Evolutionary conservation across 35 echinoderm and acorn worm genomes (phyloP).

Genomic region (Nesometra sesokonis): DNA sequence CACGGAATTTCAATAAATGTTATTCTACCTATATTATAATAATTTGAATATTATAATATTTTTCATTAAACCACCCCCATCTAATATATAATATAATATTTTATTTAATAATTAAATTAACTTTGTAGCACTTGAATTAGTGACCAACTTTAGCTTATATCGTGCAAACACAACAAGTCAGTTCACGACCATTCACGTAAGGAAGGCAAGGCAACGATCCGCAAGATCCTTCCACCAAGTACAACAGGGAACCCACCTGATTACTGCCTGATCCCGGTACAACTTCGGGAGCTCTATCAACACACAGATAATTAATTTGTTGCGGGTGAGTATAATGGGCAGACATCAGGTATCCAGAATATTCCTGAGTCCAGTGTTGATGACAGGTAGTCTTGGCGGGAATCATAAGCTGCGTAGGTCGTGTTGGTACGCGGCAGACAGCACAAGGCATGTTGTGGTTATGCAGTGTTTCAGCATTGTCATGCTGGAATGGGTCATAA

Average conservation of each 20-base stretch:
- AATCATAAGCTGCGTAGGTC: constrained; percentile 16
- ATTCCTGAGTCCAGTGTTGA: constrained; percentile 33
- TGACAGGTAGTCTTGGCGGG: constrained; percentile 24
- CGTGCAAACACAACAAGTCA: constrained; percentile 19
- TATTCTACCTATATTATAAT: no score
- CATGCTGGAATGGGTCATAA: constrained; percentile 22
- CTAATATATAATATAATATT: no score
- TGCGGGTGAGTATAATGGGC: background rate
- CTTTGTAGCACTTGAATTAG: no score
- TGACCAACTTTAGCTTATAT: constrained; percentile 21
- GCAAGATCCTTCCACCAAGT: constrained; percentile 11
- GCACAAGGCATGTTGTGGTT: constrained; percentile 33
- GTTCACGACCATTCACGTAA: constrained; percentile 29
- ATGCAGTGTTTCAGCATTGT: constrained; percentile 17
- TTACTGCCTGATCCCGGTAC: background rate
- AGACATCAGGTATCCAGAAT: constrained; percentile 31
- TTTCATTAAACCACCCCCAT: no score
- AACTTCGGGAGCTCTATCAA: constrained; percentile 31
- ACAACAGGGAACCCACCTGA: background rate
- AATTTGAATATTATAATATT: no score
- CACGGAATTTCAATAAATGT: no score
- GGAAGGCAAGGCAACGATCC: constrained; percentile 17
- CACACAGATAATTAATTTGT: constrained; percentile 2
- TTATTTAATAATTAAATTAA: no score
- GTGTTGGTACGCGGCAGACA: constrained; percentile 20